Evolutionary conservation across 2,113 vertebrate species (phyloP).

Genomic region (Arizona elegans): DNA sequence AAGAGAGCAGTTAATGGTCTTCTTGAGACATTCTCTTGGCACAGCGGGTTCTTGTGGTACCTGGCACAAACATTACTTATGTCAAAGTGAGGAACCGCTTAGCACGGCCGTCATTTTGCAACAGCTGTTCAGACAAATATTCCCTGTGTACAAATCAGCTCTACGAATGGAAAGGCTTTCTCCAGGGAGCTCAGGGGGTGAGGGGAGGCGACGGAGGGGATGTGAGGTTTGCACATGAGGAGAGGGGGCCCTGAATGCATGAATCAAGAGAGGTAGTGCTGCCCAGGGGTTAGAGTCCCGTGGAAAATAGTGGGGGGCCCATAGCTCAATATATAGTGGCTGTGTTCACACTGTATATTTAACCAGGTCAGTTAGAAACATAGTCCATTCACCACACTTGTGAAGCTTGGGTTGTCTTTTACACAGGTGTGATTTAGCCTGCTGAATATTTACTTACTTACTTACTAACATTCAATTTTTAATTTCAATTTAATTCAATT

Average conservation of each 20-base stretch:
- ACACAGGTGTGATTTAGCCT: neutral
- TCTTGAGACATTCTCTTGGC: conserved; percentile 39
- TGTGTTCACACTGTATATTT: neutral
- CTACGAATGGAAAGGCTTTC: neutral
- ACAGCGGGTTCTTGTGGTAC: neutral
- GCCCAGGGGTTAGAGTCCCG: neutral
- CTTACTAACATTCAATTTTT: neutral
- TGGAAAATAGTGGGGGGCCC: neutral
- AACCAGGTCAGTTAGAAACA: neutral
- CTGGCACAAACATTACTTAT: accelerated
- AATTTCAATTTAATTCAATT: too few relatives aligned
- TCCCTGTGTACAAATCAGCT: neutral
- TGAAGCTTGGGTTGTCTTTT: neutral
- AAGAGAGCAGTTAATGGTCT: conserved; percentile 53
- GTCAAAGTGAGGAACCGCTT: conserved; percentile 3
- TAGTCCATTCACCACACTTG: neutral
- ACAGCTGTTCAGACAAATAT: neutral
- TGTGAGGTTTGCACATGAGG: neutral
- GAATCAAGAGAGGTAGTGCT: neutral
- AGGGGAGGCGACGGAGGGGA: neutral
- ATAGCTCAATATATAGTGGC: neutral
- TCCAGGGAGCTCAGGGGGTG: neutral
- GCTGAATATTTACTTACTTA: neutral
- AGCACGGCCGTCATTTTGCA: conserved; percentile 6
- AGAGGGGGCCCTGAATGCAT: neutral